A percentile compares a stretch with the other conserved stretches of the same genome.
Conservation (phyloP, 1,140 invertebrate species). For the Solenopsis fugax region DNA sequence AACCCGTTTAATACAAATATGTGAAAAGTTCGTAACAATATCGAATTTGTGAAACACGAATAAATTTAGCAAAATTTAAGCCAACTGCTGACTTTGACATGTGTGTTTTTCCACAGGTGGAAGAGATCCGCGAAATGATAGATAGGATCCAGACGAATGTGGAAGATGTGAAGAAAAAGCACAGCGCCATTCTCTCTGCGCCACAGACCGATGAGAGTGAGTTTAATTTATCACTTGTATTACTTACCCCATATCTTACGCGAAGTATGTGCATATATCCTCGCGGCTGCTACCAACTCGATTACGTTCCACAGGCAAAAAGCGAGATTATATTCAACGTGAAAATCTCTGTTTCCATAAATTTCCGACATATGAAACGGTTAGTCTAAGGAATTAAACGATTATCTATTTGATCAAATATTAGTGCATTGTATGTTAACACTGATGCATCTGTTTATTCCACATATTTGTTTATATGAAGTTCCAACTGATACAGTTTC, state of each 20-base stretch:
- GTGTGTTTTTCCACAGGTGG: constrained; percentile 89
- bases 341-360: constrained; percentile 21
- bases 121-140: constrained; percentile 99
- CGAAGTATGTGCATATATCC: not conserved
- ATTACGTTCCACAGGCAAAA: not conserved
- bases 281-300: not conserved
- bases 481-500: not conserved
- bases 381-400: constrained; percentile 7
- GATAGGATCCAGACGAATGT: constrained; percentile 99
- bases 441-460: not conserved
- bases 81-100: not conserved
- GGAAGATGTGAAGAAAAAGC: constrained; percentile 99
- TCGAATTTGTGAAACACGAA: not conserved
- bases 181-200: constrained; percentile 98
- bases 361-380: not conserved
- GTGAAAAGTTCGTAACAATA: not conserved
- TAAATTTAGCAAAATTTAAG: not conserved
- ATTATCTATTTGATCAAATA: constrained; percentile 30
- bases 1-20: not conserved
- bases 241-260: constrained; percentile 26
- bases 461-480: not conserved
- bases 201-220: constrained; percentile 99
- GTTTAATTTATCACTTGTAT: constrained; percentile 82
- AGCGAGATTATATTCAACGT: not conserved
- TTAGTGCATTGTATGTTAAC: constrained; percentile 16